Evolutionary conservation across 1,140 invertebrate species (phyloP).

Genomic region (Cydia fagiglandana): DNA sequence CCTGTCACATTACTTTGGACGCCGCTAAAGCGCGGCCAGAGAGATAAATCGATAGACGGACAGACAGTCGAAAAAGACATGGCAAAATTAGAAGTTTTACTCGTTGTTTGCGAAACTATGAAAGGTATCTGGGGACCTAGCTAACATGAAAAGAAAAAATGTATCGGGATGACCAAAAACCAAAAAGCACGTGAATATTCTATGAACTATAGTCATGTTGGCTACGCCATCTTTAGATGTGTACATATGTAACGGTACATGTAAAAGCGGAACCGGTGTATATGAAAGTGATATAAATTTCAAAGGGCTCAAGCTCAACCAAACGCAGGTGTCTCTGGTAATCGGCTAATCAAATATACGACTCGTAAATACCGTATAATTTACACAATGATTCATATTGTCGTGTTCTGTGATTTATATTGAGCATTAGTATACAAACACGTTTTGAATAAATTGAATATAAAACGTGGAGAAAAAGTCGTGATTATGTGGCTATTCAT

Average conservation of each 20-base stretch:
- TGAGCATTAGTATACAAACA: not conserved
- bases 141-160: no score
- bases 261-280: not conserved
- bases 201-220: no score
- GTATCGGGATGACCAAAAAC: no score
- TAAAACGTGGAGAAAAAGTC: not conserved
- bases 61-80: no score
- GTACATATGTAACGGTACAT: not conserved
- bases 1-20: no score
- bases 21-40: no score
- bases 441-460: slow-evolving; percentile 11
- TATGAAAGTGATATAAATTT: not conserved
- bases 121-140: no score
- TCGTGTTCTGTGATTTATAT: slow-evolving; percentile 4
- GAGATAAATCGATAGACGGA: no score
- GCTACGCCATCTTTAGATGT: no score
- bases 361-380: not conserved
- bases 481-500: not conserved
- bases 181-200: no score
- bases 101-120: no score
- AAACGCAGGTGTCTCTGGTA: slow-evolving; percentile 17
- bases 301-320: not conserved
- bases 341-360: slow-evolving; percentile 3
- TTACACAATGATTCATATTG: slow-evolving; percentile 2
- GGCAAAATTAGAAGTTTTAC: no score